phyloP scores from a whole-genome alignment of 1,140 invertebrate genomes.

The Caerostris extrusa region DNA sequence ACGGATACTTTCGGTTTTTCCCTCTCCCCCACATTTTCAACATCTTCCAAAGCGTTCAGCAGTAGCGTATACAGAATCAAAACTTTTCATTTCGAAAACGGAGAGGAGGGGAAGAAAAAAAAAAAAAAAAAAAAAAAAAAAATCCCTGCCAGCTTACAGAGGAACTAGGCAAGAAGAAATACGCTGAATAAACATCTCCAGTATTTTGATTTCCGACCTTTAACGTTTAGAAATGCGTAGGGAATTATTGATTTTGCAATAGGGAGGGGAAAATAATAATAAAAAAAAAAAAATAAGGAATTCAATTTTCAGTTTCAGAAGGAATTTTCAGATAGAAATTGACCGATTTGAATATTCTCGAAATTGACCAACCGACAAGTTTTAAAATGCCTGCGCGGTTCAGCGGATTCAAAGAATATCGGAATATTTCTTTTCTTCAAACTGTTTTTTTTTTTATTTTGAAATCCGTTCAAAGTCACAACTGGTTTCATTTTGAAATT shows the following conservation, averaged over 20 bases:
- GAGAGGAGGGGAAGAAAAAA: background rate
- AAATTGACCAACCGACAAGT: constrained; percentile 11
- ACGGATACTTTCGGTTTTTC: background rate
- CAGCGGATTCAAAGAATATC: background rate
- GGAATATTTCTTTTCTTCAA: background rate
- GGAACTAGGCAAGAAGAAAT: background rate
- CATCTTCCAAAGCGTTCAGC: background rate
- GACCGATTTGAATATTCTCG: constrained; percentile 35
- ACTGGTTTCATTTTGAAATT: background rate
- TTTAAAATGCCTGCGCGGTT: background rate
- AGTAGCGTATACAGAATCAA: background rate
- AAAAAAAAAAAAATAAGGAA: background rate
- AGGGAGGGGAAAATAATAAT: background rate
- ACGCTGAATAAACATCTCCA: constrained; percentile 19
- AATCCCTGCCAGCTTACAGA: background rate
- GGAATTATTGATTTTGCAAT: constrained; percentile 18
- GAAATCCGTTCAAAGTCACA: background rate
- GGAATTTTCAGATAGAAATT: background rate
- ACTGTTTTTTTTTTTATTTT: background rate
- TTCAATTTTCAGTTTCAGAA: constrained; percentile 32
- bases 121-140: background rate
- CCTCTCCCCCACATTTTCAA: background rate
- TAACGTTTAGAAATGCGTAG: constrained; percentile 4
- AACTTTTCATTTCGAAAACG: background rate
- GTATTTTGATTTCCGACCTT: constrained; percentile 14